Base-by-base conservation (phyloP, 2,888 invertebrate species). In the Mythimna impura region DNA sequence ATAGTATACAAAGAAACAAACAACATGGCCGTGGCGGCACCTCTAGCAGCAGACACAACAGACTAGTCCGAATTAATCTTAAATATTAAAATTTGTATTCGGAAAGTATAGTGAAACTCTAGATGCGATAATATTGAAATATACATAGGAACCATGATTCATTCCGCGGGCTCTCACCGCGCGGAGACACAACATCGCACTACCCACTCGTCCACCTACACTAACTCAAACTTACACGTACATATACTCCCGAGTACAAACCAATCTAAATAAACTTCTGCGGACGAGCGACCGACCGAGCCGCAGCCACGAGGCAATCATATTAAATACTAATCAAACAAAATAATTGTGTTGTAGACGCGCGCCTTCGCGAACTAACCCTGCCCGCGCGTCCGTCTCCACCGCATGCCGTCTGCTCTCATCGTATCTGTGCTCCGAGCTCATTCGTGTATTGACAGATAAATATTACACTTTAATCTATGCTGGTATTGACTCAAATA, bases 91-190 rank as follows among this genome's bases (percentile, higher is more conserved):
- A 96, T 95, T 95, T 95, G 96, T 96, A 93, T 96, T 96, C 95
- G 96, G 96, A 95, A 96, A 96, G 95, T 95, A 96, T 95, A 95
- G 94, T 95, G 95, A 96, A 96, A 96, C 95, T 95, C 95, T 96
- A 96, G 95, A 96, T 95, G 96, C 96, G 95, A 94, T 95, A 95
- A 96, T 96, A 96, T 96, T 96, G 96, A 96, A 96, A 96, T 96
- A 95, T 96, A 96, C 96, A 96, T 96, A 96, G 96, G 96, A 96
- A 96, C 96, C 96, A 96, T 96, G 96, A 96, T 96, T 95, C 94
- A 91, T 93, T 92, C 95, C 96, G 95, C 95, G 95, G 94, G 88
- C 92, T 88, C 83, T 87, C 91, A 92, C 90, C 95, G 3, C 95
- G 94, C 95, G 96, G 95, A 94, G 94, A 93, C 94, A 94, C 94